These are phyloP conservation scores for Conus canariensis DNA, from an alignment of 2,888 invertebrate genomes.

Conservation along the genomic window DNA sequence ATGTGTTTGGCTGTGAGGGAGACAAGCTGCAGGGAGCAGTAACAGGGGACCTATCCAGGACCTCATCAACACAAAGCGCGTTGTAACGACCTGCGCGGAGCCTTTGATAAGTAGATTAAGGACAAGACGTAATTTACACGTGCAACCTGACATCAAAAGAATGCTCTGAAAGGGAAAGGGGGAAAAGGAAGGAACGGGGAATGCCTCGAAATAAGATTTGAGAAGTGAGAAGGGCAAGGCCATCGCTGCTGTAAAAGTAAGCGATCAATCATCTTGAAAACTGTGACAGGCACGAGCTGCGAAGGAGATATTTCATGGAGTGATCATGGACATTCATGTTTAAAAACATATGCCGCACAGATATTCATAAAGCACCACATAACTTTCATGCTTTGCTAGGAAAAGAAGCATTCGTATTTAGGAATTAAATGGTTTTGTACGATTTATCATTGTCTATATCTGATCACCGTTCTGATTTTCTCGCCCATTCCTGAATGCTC, in stretches of 20 bases:
- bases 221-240: not conserved
- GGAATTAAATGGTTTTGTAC: no score
- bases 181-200: not conserved
- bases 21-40: not conserved
- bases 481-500: no score
- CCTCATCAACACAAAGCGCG: not conserved
- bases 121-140: slow-evolving; percentile 25
- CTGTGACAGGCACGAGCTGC: not conserved
- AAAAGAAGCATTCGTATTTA: no score
- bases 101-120: slow-evolving; percentile 38
- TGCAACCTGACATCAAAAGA: slow-evolving; percentile 33
- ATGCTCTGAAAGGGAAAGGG: not conserved
- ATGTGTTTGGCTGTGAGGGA: slow-evolving; percentile 8
- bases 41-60: slow-evolving; percentile 20
- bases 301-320: not conserved
- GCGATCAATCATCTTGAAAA: no score
- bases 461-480: no score
- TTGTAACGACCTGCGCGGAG: slow-evolving; percentile 16
- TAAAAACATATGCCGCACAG: no score
- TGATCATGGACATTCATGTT: no score
- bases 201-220: not conserved
- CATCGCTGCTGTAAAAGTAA: no score
- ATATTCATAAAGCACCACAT: no score
- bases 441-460: no score
- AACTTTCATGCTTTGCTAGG: no score